Evolutionary conservation across 2,888 invertebrate species (phyloP), one percentile per base, ranked within the genome.

Genomic region (Acleris emargana): DNA sequence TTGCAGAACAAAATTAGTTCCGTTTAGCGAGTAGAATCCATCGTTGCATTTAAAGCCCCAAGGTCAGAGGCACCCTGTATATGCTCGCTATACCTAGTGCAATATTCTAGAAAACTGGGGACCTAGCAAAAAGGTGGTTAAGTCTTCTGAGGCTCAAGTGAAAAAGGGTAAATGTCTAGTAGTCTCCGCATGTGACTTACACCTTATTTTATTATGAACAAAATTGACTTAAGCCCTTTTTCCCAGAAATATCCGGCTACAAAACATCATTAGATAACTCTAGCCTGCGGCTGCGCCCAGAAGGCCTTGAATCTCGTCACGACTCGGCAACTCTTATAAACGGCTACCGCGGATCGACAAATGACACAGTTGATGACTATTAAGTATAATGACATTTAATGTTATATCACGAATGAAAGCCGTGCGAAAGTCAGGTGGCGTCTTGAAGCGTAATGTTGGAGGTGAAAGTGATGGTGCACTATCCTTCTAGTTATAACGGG

Each of bases 231-330:
- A n/a, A n/a, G n/a, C n/a, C n/a, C n/a, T n/a, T n/a, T n/a, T n/a
- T n/a, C n/a, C n/a, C n/a, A n/a, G n/a, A n/a, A 55, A 47, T 20
- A 61, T 38, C 22, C 51, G 55, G 57, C 38, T 64, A 64, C 67
- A 70, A 25, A 62, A 67, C 60, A 66, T 49, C 42, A 32, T 58
- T 62, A 62, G 64, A 67, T 66, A 71, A 68, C 38, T 59, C 64
- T 60, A 68, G 71, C 63, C 69, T 60, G 66, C 67, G 71, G 62
- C 69, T 60, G 66, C 67, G 60, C 64, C 66, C 72, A 71, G 75
- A 73, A 78, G 77, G 72, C 82, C 83, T 85, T 87, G 84, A 76
- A 71, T 71, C 73, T 71, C 76, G 76, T 78, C 76, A 75, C 76
- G 75, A 78, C 70, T 68, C 69, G 72, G 73, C 68, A 54, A 18